Evolutionary conservation across 2,888 invertebrate genomes (phyloP).

Genomic region (Chaetogeoica ovagalla): DNA sequence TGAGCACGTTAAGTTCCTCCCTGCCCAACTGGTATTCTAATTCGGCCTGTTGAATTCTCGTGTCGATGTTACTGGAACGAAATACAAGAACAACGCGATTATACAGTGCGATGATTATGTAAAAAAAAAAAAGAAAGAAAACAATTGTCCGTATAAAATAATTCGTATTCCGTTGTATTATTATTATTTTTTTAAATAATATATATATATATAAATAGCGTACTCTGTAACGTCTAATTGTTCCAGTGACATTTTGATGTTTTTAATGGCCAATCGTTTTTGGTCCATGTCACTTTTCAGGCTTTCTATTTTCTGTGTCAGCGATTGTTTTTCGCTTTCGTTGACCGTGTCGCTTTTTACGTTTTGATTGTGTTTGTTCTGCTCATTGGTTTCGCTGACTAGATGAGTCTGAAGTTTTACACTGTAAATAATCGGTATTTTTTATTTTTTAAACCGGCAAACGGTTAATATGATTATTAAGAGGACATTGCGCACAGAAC

Average conservation of each 20-base stretch:
- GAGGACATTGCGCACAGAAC: too few species aligned
- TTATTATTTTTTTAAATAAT: neutral
- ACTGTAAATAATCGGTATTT: neutral
- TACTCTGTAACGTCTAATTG: slow-evolving; percentile 85
- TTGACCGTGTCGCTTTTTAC: slow-evolving; percentile 41
- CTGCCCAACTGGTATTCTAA: slow-evolving; percentile 84
- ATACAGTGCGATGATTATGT: neutral
- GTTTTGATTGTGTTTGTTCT: slow-evolving; percentile 41
- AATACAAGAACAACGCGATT: slow-evolving; percentile 2
- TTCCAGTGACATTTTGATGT: slow-evolving; percentile 77
- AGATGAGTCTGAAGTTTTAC: slow-evolving; percentile 32
- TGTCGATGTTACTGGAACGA: slow-evolving; percentile 76
- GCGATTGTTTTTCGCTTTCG: slow-evolving; percentile 56
- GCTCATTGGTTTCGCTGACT: slow-evolving; percentile 41
- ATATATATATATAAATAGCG: neutral
- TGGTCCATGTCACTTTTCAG: slow-evolving; percentile 74
- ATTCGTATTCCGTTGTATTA: neutral
- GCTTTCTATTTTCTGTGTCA: slow-evolving; percentile 67
- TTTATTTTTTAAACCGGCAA: too few species aligned
- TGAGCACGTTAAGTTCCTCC: slow-evolving; percentile 83
- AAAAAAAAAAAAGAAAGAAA: neutral
- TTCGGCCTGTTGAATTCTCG: slow-evolving; percentile 86
- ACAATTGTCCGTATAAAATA: neutral
- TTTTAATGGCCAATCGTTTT: slow-evolving; percentile 77
- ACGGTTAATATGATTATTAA: too few species aligned